Conservation (phyloP, 2,113 vertebrate species). For the Anhinga anhinga region DNA sequence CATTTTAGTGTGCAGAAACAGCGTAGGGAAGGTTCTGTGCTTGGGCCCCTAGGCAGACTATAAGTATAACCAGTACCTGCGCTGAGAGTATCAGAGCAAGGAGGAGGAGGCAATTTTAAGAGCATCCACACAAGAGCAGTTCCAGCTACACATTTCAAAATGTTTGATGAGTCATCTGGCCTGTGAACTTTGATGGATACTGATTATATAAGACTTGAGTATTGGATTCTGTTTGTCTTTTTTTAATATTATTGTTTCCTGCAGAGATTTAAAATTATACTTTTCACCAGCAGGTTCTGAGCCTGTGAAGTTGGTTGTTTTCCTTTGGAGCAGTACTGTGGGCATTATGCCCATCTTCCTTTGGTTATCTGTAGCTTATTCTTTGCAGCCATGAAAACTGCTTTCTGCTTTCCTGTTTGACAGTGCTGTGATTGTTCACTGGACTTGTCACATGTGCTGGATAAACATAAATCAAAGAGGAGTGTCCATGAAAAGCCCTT, state of each 20-base stretch:
- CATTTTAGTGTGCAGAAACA: background rate
- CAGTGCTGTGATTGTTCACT: constrained; percentile 7
- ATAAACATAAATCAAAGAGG: background rate
- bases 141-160: background rate
- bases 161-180: background rate
- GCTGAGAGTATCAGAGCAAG: background rate
- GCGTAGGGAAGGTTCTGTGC: background rate
- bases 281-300: background rate
- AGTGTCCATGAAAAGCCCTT: background rate
- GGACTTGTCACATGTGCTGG: background rate
- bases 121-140: background rate
- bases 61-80: background rate
- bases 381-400: background rate
- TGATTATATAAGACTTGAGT: background rate
- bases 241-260: background rate
- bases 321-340: background rate
- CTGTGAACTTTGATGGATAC: background rate
- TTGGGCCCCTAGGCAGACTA: background rate
- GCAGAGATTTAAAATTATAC: background rate
- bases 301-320: background rate
- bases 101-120: background rate
- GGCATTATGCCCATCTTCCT: constrained; percentile 13
- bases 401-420: background rate
- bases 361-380: constrained; percentile 10
- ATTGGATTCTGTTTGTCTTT: background rate